Evolutionary conservation across 2,888 invertebrate species (phyloP), one percentile per base, ranked within the genome.

Genomic region (Notodromas monacha): DNA sequence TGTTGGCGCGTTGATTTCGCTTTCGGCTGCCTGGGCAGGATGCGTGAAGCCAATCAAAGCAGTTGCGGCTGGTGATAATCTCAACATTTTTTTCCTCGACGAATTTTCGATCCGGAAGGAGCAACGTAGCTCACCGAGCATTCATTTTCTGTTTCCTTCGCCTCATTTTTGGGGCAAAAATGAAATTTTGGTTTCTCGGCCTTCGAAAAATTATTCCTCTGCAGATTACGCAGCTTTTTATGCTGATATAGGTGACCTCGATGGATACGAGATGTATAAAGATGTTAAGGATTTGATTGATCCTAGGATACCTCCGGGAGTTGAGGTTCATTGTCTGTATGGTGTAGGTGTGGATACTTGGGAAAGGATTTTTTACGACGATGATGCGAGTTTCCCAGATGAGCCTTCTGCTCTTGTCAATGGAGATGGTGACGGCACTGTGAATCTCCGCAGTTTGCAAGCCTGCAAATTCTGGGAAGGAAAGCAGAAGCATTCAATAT

Each of bases 371-470:
- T 6, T 30, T 12, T 26, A 30, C 27, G 11, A 28, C 21, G 11
- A 30, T 11, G 26, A 21, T 27, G 12, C n/a, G n/a, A n/a, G n/a
- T 6, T 21, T 21, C 6, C 21, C 21, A 33, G 30, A 26, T 16
- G 14, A 58, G 40, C 76, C 77, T 0, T 49, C 54, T 13, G 53
- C n/a, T n/a, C 53, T 73, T 31, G 45, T 57, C 5, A 47, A 55
- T 39, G 92, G 86, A 3, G 66, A 79, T 45, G 96, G 96, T 2
- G 96, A 96, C 54, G 92, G 92, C 10, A 92, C 92, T 0, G 92
- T 92, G 1, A 92, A 92, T 55, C 44, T 60, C 35, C 60, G 77
- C 36, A 86, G 86, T 33, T 57, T 92, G 12, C 54, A 61, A 40
- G 81, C 69, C 2, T 92, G 92, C 48, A 55, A 58, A 36, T 92